Base-by-base conservation (phyloP, 2,888 invertebrate species). In the Meandrusa payeni region DNA sequence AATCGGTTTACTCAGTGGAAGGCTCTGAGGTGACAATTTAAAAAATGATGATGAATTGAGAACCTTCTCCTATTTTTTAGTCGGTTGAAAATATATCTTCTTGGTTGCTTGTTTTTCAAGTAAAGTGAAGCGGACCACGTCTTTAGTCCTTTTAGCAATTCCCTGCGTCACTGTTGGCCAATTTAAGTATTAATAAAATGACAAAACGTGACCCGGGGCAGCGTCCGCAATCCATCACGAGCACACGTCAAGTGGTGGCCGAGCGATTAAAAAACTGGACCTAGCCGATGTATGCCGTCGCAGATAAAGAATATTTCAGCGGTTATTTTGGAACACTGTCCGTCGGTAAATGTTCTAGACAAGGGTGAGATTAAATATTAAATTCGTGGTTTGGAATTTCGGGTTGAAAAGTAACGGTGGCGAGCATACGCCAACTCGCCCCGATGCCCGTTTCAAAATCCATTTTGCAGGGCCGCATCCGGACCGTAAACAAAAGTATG, bases 171-270 rank as follows among this genome's bases (percentile, higher is more conserved):
- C 75, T 62, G 74, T 68, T 69, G 65, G 70, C 83, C 85, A 85
- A 86, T 87, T 85, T 86, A 80, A 76, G 85, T 82, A 86, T 83
- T 86, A 87, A 86, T 85, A 87, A 85, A 85, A 86, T 81, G 85
- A 87, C 87, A 82, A 83, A 85, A 85, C 83, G 78, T 78, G 85
- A 79, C 81, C 78, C 74, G 56, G 38, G 58, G 57, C 63, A 56
- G 51, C 55, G 44, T 42, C 49, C 72, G 69, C 68, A 80, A 86
- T 87, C 86, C 82, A 86, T 87, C 86, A 86, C 76, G 61, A 51
- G 62, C 64, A 56, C 72, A 64, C 77, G 82, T 86, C 86, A 81
- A 85, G 82, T 79, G 81, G 64, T 75, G 72, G 73, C 56, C 73
- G 67, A 64, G 66, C 83, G 83, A 83, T 86, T 86, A 86, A 83